Conservation (phyloP, 2,113 vertebrate genomes). For the Alethe diademata region DNA sequence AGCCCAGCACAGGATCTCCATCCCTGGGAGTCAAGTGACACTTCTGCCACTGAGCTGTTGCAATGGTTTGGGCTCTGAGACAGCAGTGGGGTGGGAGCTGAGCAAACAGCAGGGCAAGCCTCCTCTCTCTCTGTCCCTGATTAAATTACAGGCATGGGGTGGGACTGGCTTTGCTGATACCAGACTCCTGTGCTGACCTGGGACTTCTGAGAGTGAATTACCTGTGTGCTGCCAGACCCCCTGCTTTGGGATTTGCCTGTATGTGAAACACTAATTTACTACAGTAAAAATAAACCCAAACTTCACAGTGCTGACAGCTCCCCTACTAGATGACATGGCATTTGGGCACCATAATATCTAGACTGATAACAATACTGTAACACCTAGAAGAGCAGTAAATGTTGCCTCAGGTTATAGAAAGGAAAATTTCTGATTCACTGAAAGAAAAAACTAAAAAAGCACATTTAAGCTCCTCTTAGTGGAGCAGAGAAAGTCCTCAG, state of each 20-base stretch:
- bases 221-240: neutral
- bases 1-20: neutral
- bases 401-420: neutral
- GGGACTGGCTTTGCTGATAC: neutral
- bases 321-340: neutral
- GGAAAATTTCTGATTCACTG: neutral
- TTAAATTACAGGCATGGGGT: fast-evolving
- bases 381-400: neutral
- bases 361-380: neutral
- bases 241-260: neutral
- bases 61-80: fast-evolving
- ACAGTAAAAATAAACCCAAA: neutral
- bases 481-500: neutral
- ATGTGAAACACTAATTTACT: neutral
- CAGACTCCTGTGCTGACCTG: neutral
- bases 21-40: neutral
- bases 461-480: neutral
- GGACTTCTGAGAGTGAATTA: neutral
- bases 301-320: neutral
- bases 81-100: neutral
- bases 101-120: neutral
- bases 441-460: neutral
- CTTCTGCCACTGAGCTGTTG: fast-evolving
- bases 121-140: neutral
- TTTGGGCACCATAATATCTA: neutral